Evolutionary conservation across 1,140 invertebrate genomes (phyloP).

Genomic region (Halictus rubicundus): DNA sequence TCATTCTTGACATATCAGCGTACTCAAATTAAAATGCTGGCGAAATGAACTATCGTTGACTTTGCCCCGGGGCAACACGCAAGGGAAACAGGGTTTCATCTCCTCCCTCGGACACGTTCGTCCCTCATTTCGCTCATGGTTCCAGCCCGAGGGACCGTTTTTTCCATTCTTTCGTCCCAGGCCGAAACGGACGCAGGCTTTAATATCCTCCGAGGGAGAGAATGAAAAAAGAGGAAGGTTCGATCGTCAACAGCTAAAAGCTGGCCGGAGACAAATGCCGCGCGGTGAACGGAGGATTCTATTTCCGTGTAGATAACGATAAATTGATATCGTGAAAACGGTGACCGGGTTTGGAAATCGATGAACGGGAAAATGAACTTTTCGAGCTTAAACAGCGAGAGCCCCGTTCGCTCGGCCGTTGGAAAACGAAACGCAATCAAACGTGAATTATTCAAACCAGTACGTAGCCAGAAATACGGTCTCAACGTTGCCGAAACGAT

Average conservation of each 20-base stretch:
- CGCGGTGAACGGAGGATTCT: constrained; percentile 4
- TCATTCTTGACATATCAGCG: too few species aligned
- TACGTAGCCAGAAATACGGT: constrained; percentile 11
- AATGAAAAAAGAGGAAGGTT: not conserved
- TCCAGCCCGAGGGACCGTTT: not conserved
- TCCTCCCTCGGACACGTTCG: not conserved
- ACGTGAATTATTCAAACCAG: constrained; percentile 45
- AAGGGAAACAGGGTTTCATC: not conserved
- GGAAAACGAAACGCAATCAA: constrained; percentile 42
- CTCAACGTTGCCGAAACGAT: constrained; percentile 9
- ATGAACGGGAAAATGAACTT: constrained; percentile 51
- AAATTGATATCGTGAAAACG: constrained; percentile 34
- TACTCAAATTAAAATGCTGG: not conserved
- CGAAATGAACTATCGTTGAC: not conserved
- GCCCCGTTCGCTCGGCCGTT: not conserved
- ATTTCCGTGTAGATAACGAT: constrained; percentile 35
- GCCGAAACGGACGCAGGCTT: not conserved
- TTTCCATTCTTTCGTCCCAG: not conserved
- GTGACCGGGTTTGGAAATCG: constrained; percentile 11
- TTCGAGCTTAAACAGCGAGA: constrained; percentile 30
- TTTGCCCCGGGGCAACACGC: not conserved
- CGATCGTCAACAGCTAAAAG: constrained; percentile 1
- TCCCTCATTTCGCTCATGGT: not conserved
- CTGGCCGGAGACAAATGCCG: not conserved
- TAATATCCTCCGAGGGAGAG: not conserved